These are phyloP conservation scores for Drosophila miranda DNA, from an alignment of 1,140 invertebrate species.

Conservation along the genomic window DNA sequence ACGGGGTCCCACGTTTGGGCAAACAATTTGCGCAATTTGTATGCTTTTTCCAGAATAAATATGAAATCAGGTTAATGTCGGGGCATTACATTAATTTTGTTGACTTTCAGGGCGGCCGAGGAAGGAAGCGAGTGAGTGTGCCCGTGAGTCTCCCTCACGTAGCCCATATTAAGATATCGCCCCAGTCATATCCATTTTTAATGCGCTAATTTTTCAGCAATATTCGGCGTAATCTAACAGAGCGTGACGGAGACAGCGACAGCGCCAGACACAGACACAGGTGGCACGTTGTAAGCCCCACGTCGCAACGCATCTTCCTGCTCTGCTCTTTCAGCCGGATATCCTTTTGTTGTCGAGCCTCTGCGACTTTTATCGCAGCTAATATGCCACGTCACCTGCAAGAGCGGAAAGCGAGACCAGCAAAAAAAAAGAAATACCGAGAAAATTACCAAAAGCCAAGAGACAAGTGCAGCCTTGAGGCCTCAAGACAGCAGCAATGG, in stretches of 20 bases:
- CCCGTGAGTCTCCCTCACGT: conserved; percentile 27
- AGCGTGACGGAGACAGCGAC: conserved; percentile 28
- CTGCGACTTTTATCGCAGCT: conserved; percentile 74
- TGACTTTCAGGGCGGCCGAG: not conserved
- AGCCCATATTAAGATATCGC: conserved; percentile 51
- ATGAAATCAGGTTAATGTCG: conserved; percentile 34
- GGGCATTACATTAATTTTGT: conserved; percentile 25
- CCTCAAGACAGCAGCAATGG: not conserved
- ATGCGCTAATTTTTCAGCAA: conserved; percentile 70
- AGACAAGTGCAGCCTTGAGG: conserved; percentile 33
- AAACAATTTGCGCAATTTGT: conserved; percentile 42
- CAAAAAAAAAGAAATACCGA: conserved; percentile 24
- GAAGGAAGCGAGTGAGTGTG: not conserved
- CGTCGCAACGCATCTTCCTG: conserved; percentile 39
- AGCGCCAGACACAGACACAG: not conserved
- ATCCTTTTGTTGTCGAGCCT: conserved; percentile 71
- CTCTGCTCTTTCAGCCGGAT: conserved; percentile 55
- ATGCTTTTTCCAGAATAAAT: conserved; percentile 19
- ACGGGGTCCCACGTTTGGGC: conserved; percentile 6
- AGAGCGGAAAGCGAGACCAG: conserved; percentile 54
- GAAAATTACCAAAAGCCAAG: conserved; percentile 12
- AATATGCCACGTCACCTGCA: conserved; percentile 52
- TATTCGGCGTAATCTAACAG: conserved; percentile 63
- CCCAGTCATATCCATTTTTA: conserved; percentile 50
- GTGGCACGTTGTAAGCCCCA: conserved; percentile 38